A percentile compares a stretch with the other conserved stretches of the same genome.
These are phyloP conservation scores for Littorina saxatilis DNA, from an alignment of 1,140 invertebrate species.

Conservation along the genomic window DNA sequence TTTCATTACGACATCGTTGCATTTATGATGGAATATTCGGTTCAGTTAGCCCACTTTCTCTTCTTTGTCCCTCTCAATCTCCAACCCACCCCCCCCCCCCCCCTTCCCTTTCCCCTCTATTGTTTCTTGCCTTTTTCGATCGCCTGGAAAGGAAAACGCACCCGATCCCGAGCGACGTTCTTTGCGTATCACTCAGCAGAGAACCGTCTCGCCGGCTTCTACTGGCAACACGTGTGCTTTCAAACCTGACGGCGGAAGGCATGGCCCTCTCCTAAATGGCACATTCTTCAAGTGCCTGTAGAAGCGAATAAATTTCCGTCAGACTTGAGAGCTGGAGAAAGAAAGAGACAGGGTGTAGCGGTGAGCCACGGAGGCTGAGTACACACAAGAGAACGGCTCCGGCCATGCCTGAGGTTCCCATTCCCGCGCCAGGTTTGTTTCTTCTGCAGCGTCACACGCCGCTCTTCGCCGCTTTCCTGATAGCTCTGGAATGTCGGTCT, in stretches of 20 bases:
- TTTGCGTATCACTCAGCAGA: background rate
- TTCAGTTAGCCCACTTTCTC: no score
- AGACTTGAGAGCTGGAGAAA: background rate
- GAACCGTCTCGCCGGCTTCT: background rate
- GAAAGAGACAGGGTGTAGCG: no score
- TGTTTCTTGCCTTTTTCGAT: background rate
- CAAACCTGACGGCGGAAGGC: background rate
- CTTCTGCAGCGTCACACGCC: no score
- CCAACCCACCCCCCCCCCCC: background rate
- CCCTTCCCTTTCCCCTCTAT: background rate
- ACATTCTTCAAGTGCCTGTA: slow-evolving; percentile 4
- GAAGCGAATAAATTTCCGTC: slow-evolving; percentile 15
- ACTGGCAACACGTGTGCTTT: slow-evolving; percentile 5
- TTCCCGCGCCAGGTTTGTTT: no score
- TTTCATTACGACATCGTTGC: no score
- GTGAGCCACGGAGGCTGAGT: no score
- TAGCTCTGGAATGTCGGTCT: no score
- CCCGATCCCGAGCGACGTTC: background rate
- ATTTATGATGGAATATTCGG: no score
- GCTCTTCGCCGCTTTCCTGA: no score
- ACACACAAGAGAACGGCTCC: no score
- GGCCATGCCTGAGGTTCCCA: no score
- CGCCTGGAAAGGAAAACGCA: background rate
- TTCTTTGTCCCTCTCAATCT: background rate
- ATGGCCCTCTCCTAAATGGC: slow-evolving; percentile 11